These are phyloP conservation scores for Gryllus bimaculatus DNA, from an alignment of 1,140 invertebrate genomes.

Conservation along the genomic window DNA sequence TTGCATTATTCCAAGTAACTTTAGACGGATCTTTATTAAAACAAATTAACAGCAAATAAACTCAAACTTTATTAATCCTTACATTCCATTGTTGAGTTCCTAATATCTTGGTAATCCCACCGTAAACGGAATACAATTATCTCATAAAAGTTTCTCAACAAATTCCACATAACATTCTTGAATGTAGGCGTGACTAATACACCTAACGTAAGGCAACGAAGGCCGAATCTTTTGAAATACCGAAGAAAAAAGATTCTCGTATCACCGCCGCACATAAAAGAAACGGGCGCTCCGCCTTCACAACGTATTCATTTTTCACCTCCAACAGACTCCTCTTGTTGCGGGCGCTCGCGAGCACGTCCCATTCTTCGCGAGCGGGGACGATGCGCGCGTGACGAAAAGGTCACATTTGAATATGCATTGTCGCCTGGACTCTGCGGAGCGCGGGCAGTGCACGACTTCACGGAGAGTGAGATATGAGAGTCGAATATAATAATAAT, in stretches of 20 bases:
- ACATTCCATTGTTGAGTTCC: too few relatives aligned
- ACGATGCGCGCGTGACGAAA: not conserved
- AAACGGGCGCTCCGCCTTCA: not conserved
- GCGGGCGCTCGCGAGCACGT: not conserved
- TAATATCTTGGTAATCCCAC: too few relatives aligned
- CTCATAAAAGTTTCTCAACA: too few relatives aligned
- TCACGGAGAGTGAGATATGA: too few relatives aligned
- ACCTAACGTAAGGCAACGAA: not conserved
- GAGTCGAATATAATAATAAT: too few relatives aligned
- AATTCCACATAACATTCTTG: not conserved
- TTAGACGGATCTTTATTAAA: too few relatives aligned
- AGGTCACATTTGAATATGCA: not conserved
- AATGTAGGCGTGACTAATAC: not conserved
- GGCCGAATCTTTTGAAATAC: not conserved
- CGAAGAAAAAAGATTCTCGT: not conserved
- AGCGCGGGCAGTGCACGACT: too few relatives aligned
- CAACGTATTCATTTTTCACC: not conserved
- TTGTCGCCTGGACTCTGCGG: not conserved
- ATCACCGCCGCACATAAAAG: not conserved
- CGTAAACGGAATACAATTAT: too few relatives aligned
- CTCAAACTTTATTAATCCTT: too few relatives aligned
- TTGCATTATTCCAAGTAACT: too few relatives aligned
- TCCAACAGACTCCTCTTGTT: not conserved
- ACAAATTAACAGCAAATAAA: too few relatives aligned
- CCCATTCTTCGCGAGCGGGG: not conserved